phyloP scores from a whole-genome alignment of 2,113 vertebrate species.

The Pygoscelis antarcticus region DNA sequence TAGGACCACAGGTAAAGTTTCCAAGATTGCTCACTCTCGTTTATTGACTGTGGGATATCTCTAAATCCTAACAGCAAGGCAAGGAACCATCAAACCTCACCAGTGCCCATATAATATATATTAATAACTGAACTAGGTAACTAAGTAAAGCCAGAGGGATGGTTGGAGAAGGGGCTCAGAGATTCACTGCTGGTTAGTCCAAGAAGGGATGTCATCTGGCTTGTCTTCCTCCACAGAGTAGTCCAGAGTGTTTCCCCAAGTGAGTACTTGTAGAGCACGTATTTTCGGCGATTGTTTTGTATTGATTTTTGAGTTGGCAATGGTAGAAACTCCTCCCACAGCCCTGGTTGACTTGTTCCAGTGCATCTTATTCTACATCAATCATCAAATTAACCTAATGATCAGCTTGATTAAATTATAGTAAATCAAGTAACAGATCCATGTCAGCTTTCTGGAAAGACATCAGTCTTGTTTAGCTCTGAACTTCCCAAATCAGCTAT shows the following conservation, averaged over 20 bases:
- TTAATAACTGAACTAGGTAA: not conserved
- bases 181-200: not conserved
- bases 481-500: slow-evolving; percentile 31
- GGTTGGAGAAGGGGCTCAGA: not conserved
- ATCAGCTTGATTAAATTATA: slow-evolving; percentile 47
- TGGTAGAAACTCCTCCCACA: slow-evolving; percentile 11
- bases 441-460: slow-evolving; percentile 40
- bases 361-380: not conserved
- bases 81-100: not conserved
- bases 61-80: not conserved
- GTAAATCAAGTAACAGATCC: slow-evolving; percentile 31
- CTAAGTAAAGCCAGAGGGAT: not conserved
- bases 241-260: slow-evolving; percentile 12
- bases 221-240: not conserved
- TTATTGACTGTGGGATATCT: not conserved
- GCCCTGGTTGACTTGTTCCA: not conserved
- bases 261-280: not conserved
- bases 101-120: not conserved
- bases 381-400: slow-evolving; percentile 43
- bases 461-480: not conserved
- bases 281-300: not conserved
- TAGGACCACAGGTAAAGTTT: not conserved
- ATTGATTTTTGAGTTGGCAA: slow-evolving; percentile 29
- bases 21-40: not conserved
- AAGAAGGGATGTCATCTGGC: slow-evolving; percentile 26